These are phyloP conservation scores for Cephalopachus bancanus DNA, from an alignment of 2,797 vertebrate genomes.

Conservation along the genomic window DNA sequence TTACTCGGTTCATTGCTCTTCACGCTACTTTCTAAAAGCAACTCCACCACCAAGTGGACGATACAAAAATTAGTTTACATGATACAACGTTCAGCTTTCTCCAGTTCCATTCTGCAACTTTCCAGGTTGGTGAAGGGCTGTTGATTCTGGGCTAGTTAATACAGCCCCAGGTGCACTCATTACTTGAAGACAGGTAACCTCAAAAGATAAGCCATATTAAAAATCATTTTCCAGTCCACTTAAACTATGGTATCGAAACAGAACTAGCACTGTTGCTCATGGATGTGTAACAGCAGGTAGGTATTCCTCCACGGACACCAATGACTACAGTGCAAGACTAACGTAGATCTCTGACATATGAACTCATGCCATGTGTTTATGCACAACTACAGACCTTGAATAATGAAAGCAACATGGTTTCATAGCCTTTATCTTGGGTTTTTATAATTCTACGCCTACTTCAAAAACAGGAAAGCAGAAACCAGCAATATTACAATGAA, in stretches of 20 bases:
- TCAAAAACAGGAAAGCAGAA: constrained; percentile 39
- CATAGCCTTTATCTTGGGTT: constrained; percentile 24
- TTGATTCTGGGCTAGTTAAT: constrained; percentile 45
- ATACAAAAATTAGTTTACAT: constrained; percentile 43
- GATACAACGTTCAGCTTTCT: constrained; percentile 36
- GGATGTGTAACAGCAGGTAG: background rate
- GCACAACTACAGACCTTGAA: background rate
- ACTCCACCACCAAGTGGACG: constrained; percentile 74
- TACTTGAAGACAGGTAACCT: constrained; percentile 13
- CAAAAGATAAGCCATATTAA: constrained; percentile 32
- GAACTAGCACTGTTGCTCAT: background rate
- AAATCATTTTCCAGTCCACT: background rate
- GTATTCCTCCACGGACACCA: constrained; percentile 3
- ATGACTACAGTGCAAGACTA: background rate
- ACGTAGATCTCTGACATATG: background rate
- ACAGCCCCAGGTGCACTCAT: background rate
- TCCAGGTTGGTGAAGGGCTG: background rate
- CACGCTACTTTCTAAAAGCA: constrained; percentile 56
- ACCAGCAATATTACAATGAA: background rate
- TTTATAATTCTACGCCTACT: background rate
- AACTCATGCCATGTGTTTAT: background rate
- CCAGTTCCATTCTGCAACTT: constrained; percentile 22
- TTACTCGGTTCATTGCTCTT: constrained; percentile 40
- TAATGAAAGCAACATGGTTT: constrained; percentile 2
- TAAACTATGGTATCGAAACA: background rate